Base-by-base conservation (phyloP, 53 echinoderm and acorn worm genomes). In the Zoroaster sp. region DNA sequence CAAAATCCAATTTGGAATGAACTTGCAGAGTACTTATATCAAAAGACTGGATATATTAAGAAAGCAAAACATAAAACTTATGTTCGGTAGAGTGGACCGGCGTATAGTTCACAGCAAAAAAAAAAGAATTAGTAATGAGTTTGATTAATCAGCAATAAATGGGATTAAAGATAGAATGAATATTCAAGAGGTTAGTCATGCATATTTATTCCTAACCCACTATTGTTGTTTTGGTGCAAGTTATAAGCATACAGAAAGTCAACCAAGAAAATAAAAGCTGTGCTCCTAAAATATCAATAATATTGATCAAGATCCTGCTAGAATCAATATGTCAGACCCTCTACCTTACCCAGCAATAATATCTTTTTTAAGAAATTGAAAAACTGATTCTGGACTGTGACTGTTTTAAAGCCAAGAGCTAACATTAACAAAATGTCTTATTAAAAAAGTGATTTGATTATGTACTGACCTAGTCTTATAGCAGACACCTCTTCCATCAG, bases 381-480 rank as follows among this genome's bases (percentile, higher is more conserved):
- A 6, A 43, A 36, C 39, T 37, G 0, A 38, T 74, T 43, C 39
- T 2, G 30, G 36, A 5, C 20, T 63, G 15, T 63, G 49, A 47
- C 8, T 71, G 35, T 37, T 37, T 37, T 31, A 17, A 7, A 15
- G 18, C 37, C 71, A 15, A 71, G 15, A 59, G 8, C 10, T 59
- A 59, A 59, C 28, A 59, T 44, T 59, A 59, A 25, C 25, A 59
- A 59, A 51, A 51, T 25, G 28, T 28, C 23, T 59, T 59, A 28
- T 71, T 71, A 15, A 71, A 67, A 83, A 40, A 37, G 68, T 43
- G 67, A 83, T n/a, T 68, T 31, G 66, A 44, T 40, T 42, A 28
- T 42, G 85, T 85, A 85, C 85, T 85, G 85, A 85, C 85, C 85
- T 85, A 85, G 85, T 35, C 69, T 85, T 37, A 71, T 47, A 28